Evolutionary conservation across 2,113 vertebrate species (phyloP).

Genomic region (Macroglossus sobrinus): DNA sequence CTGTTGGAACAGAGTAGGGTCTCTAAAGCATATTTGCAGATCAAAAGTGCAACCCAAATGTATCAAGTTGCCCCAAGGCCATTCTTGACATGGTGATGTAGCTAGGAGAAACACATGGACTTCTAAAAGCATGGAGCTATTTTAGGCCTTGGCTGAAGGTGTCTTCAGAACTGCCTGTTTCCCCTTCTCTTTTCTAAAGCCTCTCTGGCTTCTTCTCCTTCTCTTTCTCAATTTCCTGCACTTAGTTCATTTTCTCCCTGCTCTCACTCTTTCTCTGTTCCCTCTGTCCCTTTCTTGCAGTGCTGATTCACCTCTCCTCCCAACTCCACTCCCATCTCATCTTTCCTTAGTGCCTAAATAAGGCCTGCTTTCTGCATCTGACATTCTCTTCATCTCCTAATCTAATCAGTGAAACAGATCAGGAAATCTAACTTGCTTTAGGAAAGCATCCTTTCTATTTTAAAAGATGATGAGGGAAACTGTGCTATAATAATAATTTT

Average conservation of each 20-base stretch:
- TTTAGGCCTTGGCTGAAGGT: background rate
- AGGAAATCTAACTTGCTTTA: background rate
- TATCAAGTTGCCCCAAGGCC: background rate
- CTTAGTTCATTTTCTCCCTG: rapidly evolving
- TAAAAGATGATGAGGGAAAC: background rate
- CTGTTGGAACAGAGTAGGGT: too few relatives aligned
- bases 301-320: background rate
- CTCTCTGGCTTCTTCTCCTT: background rate
- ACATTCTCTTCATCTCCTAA: background rate
- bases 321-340: background rate
- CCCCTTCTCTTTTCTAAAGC: background rate
- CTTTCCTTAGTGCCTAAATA: background rate
- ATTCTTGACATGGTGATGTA: background rate
- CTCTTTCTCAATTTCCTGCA: background rate
- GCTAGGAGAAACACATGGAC: background rate
- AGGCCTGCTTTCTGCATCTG: background rate
- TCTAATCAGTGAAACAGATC: background rate
- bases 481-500: background rate
- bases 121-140: background rate
- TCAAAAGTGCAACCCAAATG: background rate
- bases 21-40: background rate
- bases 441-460: background rate
- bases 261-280: background rate
- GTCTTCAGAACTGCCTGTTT: too few relatives aligned
- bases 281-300: background rate